Base-by-base conservation (phyloP, 2,113 vertebrate genomes). In the Alaudala cheleensis region DNA sequence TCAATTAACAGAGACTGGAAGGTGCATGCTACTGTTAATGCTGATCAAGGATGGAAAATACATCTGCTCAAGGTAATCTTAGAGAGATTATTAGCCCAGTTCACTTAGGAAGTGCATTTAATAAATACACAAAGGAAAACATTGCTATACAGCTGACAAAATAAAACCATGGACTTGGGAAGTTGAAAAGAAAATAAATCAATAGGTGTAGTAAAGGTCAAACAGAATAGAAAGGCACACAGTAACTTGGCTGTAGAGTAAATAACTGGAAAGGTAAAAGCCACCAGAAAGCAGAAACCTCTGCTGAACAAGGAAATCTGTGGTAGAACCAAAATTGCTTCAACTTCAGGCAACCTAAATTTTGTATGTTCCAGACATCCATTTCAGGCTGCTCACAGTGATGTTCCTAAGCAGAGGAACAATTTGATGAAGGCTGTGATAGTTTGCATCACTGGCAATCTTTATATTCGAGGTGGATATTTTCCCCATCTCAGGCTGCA, bases 181-280 rank as follows among this genome's bases (percentile, higher is more conserved):
- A 86, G 65, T 62, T 88, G 70, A 61, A 62, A 88, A 85, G 54
- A 60, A 93, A 91, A 87, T 47, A 89, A 92, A 93, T 96, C 92
- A 92, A 77, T 89, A 91, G 42, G 66, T 58, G n/a, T 25, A 65
- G 57, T 85, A 69, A 94, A 95, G 83, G 91, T 86, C 83, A 88
- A 92, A 74, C 47, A 81, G 56, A 94, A 82, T 28, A 92, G 88
- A 94, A 92, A 81, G 79, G 62, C 42, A 88, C 74, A 87, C 34
- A 84, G 49, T 87, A 67, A 81, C 73, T 64, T 61, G 65, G 81
- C 78, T 90, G 25, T 16, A 79, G 80, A 86, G 49, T 78, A 90
- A 90, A 39, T 67, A 91, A 81, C 39, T 74, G 49, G 50, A 88
- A 78, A 81, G 44, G 51, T 73, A 86, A 78, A 92, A 95, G 71